Conservation (phyloP, 1,140 invertebrate genomes). For the Habropoda laboriosa region DNA sequence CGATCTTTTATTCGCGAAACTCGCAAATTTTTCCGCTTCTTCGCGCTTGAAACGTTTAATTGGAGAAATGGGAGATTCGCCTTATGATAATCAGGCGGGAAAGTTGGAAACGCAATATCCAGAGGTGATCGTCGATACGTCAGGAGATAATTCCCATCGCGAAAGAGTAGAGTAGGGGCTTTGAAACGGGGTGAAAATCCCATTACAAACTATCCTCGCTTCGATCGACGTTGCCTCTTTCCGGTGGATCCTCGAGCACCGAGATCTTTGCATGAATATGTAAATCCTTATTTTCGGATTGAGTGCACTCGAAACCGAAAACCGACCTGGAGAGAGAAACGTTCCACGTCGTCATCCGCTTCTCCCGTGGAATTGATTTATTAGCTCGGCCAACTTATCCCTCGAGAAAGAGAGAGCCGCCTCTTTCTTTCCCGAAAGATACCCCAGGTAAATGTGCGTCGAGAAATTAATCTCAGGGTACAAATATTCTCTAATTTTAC, state of each 20-base stretch:
- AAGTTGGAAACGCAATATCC: slow-evolving; percentile 72
- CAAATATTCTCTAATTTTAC: no score
- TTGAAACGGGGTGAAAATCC: slow-evolving; percentile 67
- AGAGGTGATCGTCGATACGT: slow-evolving; percentile 54
- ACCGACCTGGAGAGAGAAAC: slow-evolving; percentile 77
- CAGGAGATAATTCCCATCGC: slow-evolving; percentile 45
- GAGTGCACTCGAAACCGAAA: slow-evolving; percentile 81
- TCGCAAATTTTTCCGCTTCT: no score
- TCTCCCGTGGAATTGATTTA: slow-evolving; percentile 79
- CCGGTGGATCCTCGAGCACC: slow-evolving; percentile 70
- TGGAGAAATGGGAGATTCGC: slow-evolving; percentile 37
- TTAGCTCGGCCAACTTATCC: slow-evolving; percentile 72
- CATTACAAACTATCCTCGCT: slow-evolving; percentile 76
- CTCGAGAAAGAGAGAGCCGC: slow-evolving; percentile 33
- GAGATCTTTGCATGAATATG: slow-evolving; percentile 81
- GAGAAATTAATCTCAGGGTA: slow-evolving; percentile 18
- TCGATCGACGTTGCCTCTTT: slow-evolving; percentile 72
- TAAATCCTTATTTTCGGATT: slow-evolving; percentile 82
- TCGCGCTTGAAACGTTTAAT: not conserved
- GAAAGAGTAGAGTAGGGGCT: slow-evolving; percentile 16
- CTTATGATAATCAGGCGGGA: slow-evolving; percentile 50
- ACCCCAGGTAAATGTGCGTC: slow-evolving; percentile 42
- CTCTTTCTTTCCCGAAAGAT: slow-evolving; percentile 43
- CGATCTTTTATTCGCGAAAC: no score
- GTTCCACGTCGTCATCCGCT: slow-evolving; percentile 58